These are phyloP conservation scores for Cephalotes varians DNA, from an alignment of 2,888 invertebrate species.

Conservation along the genomic window DNA sequence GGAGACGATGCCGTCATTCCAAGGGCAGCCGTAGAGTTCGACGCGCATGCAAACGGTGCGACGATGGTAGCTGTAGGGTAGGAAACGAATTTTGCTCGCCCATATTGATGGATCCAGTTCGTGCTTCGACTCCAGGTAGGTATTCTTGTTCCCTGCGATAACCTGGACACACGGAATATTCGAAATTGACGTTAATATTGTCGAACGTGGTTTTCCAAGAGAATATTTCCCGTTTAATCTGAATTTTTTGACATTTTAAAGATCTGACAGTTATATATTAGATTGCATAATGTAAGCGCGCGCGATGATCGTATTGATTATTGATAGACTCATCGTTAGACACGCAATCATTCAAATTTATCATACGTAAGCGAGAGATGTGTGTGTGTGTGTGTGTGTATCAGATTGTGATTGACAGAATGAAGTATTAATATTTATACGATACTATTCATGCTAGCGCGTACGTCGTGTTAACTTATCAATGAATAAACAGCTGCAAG, in stretches of 20 bases:
- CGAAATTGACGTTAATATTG: constrained; percentile 1
- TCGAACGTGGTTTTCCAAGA: background rate
- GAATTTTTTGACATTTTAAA: background rate
- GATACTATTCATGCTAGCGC: constrained; percentile 12
- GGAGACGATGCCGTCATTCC: constrained; percentile 94
- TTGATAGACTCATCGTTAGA: background rate
- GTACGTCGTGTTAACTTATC: constrained; percentile 18
- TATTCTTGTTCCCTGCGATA: constrained; percentile 94
- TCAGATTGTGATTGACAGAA: constrained; percentile 7
- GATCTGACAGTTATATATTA: background rate
- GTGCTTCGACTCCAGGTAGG: constrained; percentile 93
- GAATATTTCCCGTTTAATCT: background rate
- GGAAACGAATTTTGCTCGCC: constrained; percentile 93
- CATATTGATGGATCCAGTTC: constrained; percentile 94
- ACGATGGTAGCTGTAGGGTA: constrained; percentile 93
- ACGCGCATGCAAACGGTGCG: constrained; percentile 97
- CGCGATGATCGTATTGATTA: background rate
- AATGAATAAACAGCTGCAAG: constrained; percentile 8
- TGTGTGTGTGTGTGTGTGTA: background rate
- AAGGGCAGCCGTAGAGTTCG: constrained; percentile 95
- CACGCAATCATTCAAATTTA: too few relatives aligned
- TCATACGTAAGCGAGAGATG: too few relatives aligned
- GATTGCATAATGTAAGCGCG: background rate
- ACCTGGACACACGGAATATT: constrained; percentile 87
- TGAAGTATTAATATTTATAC: constrained; percentile 9